Evolutionary conservation across 2,797 vertebrate genomes (phyloP), one percentile per base, ranked within the genome.

Genomic region (Pantherophis vulpinus): DNA sequence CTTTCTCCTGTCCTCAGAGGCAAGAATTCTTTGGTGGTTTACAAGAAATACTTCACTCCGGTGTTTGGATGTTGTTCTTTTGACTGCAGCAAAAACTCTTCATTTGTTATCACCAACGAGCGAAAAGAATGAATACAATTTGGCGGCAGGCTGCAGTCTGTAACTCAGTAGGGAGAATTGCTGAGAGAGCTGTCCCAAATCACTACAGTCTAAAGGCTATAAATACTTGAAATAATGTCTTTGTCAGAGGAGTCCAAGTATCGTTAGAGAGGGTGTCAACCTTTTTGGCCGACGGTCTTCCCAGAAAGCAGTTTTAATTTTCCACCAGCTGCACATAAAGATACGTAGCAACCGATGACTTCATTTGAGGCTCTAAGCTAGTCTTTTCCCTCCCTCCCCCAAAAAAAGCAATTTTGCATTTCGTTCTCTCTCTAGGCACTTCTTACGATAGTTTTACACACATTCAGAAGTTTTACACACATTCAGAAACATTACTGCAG

Each of bases 401-500:
- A 42, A 32, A 8, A 93, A 83, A 83, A 74, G 8, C 93, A 95
- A 93, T 18, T 91, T 29, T 88, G 0, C n/a, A 90, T 87, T 66
- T 95, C 12, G 61, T 61, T 94, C 96, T 94, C 91, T 94, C 91
- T 93, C 91, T 66, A 95, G 95, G 20, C 47, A 91, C 27, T 54
- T 92, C 95, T 95, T 93, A 90, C 93, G 91, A 94, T 94, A 95
- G 86, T 25, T 96, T 89, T 93, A 93, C 93, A 86, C 91, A 95
- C 94, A 91, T 27, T 51, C 10, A 91, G 94, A 95, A 93, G 42
- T 37, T 37, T 37, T 37, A 37, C 37, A 86, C 91, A 96, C 94
- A 91, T 27, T 51, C 10, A 90, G 94, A 95, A 93, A 95, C 63
- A 93, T 95, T 97, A 97, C 96, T 94, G 86, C 27, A 90, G n/a